A percentile compares a stretch with the other conserved stretches of the same genome.
Conservation (phyloP, 2,888 invertebrate species). For the Tetramorium bicarinatum region DNA sequence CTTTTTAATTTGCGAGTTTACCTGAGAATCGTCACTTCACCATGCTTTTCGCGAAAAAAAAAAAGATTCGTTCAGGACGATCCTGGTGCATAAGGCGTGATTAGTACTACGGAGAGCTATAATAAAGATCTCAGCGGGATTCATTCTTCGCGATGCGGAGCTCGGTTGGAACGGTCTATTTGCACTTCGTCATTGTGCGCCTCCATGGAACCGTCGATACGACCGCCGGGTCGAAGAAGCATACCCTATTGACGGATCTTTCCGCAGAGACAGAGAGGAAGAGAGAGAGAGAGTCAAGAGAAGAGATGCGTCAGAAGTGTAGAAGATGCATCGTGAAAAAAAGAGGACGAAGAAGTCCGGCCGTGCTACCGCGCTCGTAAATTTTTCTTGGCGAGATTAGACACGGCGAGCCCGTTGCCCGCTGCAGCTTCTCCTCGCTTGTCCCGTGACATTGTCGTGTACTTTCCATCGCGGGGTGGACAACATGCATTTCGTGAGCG, state of each 20-base stretch:
- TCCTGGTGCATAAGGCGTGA: conserved; percentile 45
- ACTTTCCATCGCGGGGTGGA: conserved; percentile 20
- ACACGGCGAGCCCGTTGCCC: conserved; percentile 57
- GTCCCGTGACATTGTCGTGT: conserved; percentile 37
- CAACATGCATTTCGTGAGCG: conserved; percentile 40
- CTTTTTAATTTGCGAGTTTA: conserved; percentile 1
- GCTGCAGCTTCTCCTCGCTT: conserved; percentile 34
- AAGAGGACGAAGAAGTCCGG: conserved; percentile 28
- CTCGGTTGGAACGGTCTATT: conserved; percentile 68
- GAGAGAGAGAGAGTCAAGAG: conserved; percentile 13
- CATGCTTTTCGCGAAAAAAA: conserved; percentile 43
- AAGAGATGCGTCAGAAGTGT: conserved; percentile 21
- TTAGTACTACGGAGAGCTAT: conserved; percentile 57
- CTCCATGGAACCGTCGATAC: conserved; percentile 58
- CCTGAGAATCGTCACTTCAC: conserved; percentile 28
- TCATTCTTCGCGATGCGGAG: conserved; percentile 62
- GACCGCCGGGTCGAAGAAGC: conserved; percentile 54
- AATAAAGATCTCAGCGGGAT: conserved; percentile 76
- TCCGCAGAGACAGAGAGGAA: conserved; percentile 59
- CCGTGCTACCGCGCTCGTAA: conserved; percentile 63
- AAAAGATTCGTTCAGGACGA: conserved; percentile 60
- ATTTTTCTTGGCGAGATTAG: conserved; percentile 70
- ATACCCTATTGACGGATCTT: conserved; percentile 72
- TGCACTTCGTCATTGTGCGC: conserved; percentile 74
- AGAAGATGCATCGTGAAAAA: conserved; percentile 11